Evolutionary conservation across 1,140 invertebrate species (phyloP), one percentile per base, ranked within the genome.

Genomic region (Drosophila asahinai): DNA sequence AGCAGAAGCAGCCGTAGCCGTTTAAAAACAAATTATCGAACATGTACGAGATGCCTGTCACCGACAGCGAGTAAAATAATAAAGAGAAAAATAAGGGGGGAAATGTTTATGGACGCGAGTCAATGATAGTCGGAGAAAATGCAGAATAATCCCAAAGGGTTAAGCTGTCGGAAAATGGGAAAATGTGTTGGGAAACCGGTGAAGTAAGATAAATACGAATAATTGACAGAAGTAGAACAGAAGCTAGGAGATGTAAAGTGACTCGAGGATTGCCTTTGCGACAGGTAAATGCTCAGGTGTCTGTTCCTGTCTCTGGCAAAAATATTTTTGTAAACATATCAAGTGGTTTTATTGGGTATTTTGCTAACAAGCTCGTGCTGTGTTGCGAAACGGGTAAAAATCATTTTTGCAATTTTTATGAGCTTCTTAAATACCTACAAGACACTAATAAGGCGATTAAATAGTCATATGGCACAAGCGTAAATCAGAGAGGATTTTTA

Each of bases 21-120:
- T 90, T 89, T 89, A 89, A 89, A 90, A 89, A 89, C 84, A 86
- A 89, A 89, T 89, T 89, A 89, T 89, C 81, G 81, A 84, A 78
- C 84, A 89, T 89, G 84, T 80, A 63, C 70, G 80, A 81, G 74
- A 78, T 57, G 63, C 66, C 81, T 86, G 84, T 77, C 84, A 89
- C 73, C 80, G 86, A 33, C 83, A 83, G 68, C 52, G 61, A 81
- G 55, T 83, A 52, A 89, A 75, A 87, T 87, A 87, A 87, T 89
- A 87, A 83, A 79, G 62, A 51, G 48, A 52, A 65, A 59, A 62
- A 45, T 14, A 22, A 38, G 43, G 12, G 45, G 47, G 14, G 52
- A 72, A 62, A 77, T 67, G 80, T 79, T 76, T 83, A 74, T 81
- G 71, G 72, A 70, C 61, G 19, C 19, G 36, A 79, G 74, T 68